Conservation (phyloP, 2,113 vertebrate genomes). For the Chlamydotis undulata region DNA sequence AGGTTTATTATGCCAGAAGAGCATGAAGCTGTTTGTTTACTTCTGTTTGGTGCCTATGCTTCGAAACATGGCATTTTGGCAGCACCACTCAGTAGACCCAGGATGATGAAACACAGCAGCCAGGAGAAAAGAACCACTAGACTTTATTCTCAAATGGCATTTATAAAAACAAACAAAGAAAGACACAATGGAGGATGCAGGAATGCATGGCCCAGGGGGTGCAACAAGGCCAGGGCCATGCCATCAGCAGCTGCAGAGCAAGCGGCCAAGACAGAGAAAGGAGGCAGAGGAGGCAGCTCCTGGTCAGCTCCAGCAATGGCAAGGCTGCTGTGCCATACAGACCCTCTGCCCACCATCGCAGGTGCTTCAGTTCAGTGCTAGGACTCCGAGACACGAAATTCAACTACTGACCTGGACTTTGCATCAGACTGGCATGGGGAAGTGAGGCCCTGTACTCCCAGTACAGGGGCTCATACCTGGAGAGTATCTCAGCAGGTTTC, state of each 20-base stretch:
- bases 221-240: background rate
- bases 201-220: rapidly evolving
- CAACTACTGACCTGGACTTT: background rate
- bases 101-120: background rate
- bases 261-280: background rate
- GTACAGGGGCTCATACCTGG: background rate
- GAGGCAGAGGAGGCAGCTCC: background rate
- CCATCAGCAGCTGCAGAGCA: background rate
- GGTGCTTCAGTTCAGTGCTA: background rate
- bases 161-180: background rate
- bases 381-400: background rate
- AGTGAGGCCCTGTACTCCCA: background rate
- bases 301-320: background rate
- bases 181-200: background rate
- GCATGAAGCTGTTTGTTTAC: background rate
- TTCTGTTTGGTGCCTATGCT: background rate
- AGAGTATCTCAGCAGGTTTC: background rate
- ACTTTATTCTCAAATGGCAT: background rate
- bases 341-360: background rate
- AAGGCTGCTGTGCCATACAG: background rate
- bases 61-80: background rate
- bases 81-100: background rate
- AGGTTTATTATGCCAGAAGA: background rate
- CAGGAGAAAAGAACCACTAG: background rate
- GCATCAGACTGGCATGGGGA: background rate